Percentiles rank a stretch among this genome's conserved stretches.
Evolutionary conservation across 2,113 vertebrate genomes (phyloP).

Genomic region (Lophura nycthemera): DNA sequence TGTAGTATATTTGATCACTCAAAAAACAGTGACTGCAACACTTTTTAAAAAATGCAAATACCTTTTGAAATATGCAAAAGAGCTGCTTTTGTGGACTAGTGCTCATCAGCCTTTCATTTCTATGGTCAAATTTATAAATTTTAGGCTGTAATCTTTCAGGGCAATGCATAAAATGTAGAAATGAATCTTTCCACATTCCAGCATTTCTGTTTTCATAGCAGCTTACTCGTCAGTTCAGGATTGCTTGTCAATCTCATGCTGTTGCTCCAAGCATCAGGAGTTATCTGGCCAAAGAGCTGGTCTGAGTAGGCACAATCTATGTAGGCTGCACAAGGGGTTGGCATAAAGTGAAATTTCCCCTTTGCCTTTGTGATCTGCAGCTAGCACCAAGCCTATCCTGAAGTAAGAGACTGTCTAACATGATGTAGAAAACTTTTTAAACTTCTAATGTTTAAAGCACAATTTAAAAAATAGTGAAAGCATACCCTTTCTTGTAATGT

Average conservation of each 20-base stretch:
- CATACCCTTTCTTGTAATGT: not conserved
- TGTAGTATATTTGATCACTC: not conserved
- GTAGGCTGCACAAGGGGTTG: rapidly evolving
- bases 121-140: not conserved
- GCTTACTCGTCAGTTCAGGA: not conserved
- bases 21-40: not conserved
- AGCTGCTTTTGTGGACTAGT: not conserved
- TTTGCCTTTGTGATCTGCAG: not conserved
- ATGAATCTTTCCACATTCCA: not conserved
- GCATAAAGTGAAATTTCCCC: not conserved
- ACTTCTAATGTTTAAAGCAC: not conserved
- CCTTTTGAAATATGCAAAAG: not conserved
- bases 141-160: not conserved
- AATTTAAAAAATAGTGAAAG: not conserved
- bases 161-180: not conserved
- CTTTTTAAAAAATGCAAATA: not conserved
- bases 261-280: not conserved
- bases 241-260: not conserved
- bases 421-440: not conserved
- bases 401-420: not conserved
- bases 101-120: not conserved
- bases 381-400: not conserved
- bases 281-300: not conserved
- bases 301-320: not conserved
- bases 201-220: not conserved